Evolutionary conservation across 1,140 invertebrate genomes (phyloP), one percentile per base, ranked within the genome.

Genomic region (Caenorhabditis remanei): DNA sequence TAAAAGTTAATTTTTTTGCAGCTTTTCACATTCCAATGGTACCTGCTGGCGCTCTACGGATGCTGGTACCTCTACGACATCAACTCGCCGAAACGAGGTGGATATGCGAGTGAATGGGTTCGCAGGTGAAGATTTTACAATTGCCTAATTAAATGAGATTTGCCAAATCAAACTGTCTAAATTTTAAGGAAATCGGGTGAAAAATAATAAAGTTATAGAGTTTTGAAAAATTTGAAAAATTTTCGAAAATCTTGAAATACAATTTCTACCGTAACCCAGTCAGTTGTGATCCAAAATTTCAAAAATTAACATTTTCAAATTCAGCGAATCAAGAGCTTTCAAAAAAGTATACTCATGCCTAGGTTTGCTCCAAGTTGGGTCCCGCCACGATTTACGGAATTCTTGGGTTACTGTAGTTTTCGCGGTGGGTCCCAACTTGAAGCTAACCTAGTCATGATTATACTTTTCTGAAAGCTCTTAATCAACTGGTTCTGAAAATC

Each of bases 51-150:
- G 14, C 24, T 87, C 56, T 89, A 89, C 67, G 55, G 24, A 16
- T 50, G n/a, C n/a, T 89, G 89, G 89, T 61, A 82, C 75, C 63
- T 50, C 63, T 89, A 63, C 58, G 89, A 89, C 67, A 89, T 63
- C 58, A 71, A 89, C 65, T 46, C 88, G 5, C 85, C 84, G 4
- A 56, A 50, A 19, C 13, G 56, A 48, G 86, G 86, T 41, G 86
- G 75, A 82, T 87, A 87, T 40, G 43, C 21, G 3, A 61, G 46
- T 40, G 85, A 85, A 46, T 55, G 53, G 84, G 61, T 46, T 84
- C 53, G 43, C n/a, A 82, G n/a, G 75, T 82, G 32, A 32, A 2
- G 32, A 32, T 32, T 32, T 32, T 32, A 32, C 2, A 9, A n/a
- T n/a, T 79, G 11, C 11, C 3, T 19, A 65, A 65, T 65, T 65